Evolutionary conservation across 2,797 vertebrate species (phyloP).

Genomic region (Chelonia mydas): DNA sequence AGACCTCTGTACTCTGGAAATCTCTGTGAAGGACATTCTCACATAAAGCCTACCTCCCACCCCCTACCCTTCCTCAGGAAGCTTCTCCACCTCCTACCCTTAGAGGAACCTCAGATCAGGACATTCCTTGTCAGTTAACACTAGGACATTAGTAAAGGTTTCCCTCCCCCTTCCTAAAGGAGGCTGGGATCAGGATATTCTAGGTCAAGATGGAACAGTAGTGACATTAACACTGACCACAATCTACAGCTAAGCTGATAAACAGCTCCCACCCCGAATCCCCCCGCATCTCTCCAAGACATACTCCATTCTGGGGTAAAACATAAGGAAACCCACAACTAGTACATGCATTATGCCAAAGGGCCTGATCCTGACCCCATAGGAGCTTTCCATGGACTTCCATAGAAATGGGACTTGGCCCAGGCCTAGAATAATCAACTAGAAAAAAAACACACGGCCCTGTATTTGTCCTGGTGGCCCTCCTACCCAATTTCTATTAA

Average conservation of each 20-base stretch:
- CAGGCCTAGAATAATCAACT: rapidly evolving
- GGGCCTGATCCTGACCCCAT: rapidly evolving
- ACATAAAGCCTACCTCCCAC: not conserved
- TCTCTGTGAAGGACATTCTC: not conserved
- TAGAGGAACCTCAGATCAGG: not conserved
- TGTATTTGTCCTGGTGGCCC: not conserved
- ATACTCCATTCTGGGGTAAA: not conserved
- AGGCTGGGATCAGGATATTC: rapidly evolving
- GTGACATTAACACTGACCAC: not conserved
- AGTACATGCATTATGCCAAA: rapidly evolving
- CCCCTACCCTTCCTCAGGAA: not conserved
- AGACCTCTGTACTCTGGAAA: not conserved
- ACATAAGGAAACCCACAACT: not conserved
- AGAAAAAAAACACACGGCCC: rapidly evolving
- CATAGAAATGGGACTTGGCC: not conserved
- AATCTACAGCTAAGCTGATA: not conserved
- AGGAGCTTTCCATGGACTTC: not conserved
- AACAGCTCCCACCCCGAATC: rapidly evolving
- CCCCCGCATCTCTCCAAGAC: too few relatives aligned
- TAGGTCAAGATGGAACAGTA: not conserved
- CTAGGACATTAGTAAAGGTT: rapidly evolving
- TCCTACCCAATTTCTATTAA: not conserved
- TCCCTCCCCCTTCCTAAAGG: not conserved
- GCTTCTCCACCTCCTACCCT: not conserved
- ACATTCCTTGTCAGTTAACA: not conserved